Evolutionary conservation across 1,140 invertebrate genomes (phyloP), one percentile per base, ranked within the genome.

Genomic region (Pantala flavescens): DNA sequence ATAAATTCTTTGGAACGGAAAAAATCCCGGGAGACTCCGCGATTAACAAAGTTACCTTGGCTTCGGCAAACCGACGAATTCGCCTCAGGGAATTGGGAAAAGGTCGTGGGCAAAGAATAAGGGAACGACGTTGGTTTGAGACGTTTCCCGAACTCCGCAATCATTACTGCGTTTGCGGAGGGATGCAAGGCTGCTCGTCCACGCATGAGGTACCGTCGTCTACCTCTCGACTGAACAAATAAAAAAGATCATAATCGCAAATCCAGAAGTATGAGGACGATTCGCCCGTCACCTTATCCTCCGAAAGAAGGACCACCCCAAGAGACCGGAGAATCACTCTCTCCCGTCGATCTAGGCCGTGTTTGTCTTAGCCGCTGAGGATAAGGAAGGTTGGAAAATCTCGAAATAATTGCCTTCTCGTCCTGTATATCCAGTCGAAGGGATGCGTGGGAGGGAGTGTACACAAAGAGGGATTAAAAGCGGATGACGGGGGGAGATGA

Each of bases 331-430:
- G 28, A 36, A 5, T 36, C 28, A 2, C 28, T 36, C 9, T 36
- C 28, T 63, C 49, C 3, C 49, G 49, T 63, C 28, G 9, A 36
- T 36, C 28, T 36, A 2, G 28, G 9, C 28, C 28, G 28, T 63
- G 49, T 63, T 63, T 63, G 49, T 63, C 14, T 63, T 63, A 63
- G 49, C 49, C 49, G 49, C 16, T 7, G 49, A 3, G 14, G n/a
- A 63, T 63, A 63, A 16, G 49, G n/a, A 63, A 63, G 49, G 49
- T 7, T 14, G 49, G n/a, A 16, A 63, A 63, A 63, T 63, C 49
- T 63, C 16, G 49, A 63, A 63, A 63, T 63, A 63, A 63, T 63
- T 63, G 49, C 49, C 49, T 63, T 63, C n/a, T 63, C 49, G 49
- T 63, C 49, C 49, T 19, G 49, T 21, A 19, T 63, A 21, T 63